phyloP scores from a whole-genome alignment of 2,797 vertebrate species.

The Luscinia megarhynchos region DNA sequence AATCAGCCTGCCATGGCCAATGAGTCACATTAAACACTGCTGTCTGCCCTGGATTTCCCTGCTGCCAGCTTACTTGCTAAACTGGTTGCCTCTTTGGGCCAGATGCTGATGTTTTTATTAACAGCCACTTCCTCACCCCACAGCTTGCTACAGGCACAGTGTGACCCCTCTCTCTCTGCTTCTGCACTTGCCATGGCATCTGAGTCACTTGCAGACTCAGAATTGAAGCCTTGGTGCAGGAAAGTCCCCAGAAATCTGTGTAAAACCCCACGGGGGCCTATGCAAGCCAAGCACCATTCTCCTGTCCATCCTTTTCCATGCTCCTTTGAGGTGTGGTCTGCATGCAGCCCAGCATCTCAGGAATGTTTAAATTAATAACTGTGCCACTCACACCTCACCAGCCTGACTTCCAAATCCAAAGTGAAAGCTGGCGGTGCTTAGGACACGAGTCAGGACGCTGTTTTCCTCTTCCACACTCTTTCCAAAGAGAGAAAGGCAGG shows the following conservation, averaged over 20 bases:
- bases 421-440: background rate
- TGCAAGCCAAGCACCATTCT: background rate
- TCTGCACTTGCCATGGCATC: background rate
- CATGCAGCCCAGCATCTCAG: background rate
- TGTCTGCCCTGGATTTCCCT: background rate
- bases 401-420: background rate
- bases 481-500: background rate
- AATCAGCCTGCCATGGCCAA: background rate
- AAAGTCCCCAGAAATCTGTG: background rate
- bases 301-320: background rate
- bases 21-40: background rate
- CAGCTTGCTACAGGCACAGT: background rate
- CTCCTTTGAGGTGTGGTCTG: background rate
- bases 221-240: background rate
- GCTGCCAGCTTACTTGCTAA: background rate
- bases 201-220: background rate
- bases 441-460: background rate
- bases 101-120: background rate
- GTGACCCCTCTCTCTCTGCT: background rate
- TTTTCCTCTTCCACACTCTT: background rate
- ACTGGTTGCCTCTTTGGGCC: background rate
- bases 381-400: background rate
- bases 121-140: background rate
- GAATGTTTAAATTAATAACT: background rate
- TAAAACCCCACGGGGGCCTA: rapidly evolving